Evolutionary conservation across 2,888 invertebrate species (phyloP), one percentile per base, ranked within the genome.

Genomic region (Torymus aiolomorphi): DNA sequence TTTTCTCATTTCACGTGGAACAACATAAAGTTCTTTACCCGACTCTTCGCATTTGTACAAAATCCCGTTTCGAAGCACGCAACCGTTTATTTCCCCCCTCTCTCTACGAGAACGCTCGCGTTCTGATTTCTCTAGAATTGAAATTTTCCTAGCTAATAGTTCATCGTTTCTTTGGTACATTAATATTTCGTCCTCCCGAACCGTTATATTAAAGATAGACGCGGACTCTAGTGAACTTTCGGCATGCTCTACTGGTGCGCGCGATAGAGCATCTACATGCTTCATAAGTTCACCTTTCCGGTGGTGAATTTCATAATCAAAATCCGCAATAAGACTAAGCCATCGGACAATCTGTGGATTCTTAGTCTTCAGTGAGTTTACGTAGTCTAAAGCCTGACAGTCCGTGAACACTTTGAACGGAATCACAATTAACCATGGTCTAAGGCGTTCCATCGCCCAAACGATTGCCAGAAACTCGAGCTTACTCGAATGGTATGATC

Each of bases 1-100:
- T 24, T 82, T 82, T 42, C 74, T 20, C 74, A 80, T 80, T 0
- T 18, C 16, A 5, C 51, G n/a, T 0, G 82, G 82, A 0, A 82
- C 77, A 1, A 74, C 70, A 18, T 75, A 80, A 31, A 82, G 56
- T 18, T 65, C 12, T n/a, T 16, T 4, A 8, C 14, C 13, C 16
- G 2, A 24, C 2, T n/a, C 20, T 10, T 3, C 24, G 2, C 42
- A 3, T 20, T 61, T 59, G 18, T 61, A 61, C 20, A 71, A 51
- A 8, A 71, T 3, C 2, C 71, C 61, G 3, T 61, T 51, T 8
- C 51, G 4, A 14, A 71, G 51, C 2, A 71, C 20, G 18, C 18
- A 71, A 61, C 20, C n/a, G 14, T 13, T 10, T 4, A 71, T 20
- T 51, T 16, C 11, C 1, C 20, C 49, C 5, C 14, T 51, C 49